These are phyloP conservation scores for Hypomecis atomaria DNA, from an alignment of 2,888 invertebrate species.

Conservation along the genomic window DNA sequence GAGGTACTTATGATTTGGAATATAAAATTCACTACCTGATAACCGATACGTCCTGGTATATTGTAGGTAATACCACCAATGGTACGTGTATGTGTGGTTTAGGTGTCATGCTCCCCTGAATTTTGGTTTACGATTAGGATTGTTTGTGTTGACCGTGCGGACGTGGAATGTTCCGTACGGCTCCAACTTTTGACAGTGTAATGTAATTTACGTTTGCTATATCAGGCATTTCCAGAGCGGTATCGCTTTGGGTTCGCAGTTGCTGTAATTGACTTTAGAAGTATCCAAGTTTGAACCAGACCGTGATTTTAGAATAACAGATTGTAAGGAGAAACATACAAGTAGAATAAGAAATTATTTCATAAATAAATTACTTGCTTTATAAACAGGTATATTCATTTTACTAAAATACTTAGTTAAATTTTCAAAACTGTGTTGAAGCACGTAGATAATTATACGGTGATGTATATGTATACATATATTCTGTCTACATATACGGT, in stretches of 20 bases:
- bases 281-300: background rate
- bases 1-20: background rate
- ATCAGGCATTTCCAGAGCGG: background rate
- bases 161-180: constrained; percentile 1
- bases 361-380: no score
- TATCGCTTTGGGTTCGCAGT: background rate
- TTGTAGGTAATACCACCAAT: no score
- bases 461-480: no score
- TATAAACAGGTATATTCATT: no score
- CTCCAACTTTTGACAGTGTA: constrained; percentile 12
- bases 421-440: no score
- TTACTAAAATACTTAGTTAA: no score
- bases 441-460: no score
- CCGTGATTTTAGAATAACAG: background rate
- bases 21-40: no score
- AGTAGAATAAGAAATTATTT: no score
- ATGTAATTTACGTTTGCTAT: constrained; percentile 9
- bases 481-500: no score
- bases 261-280: background rate
- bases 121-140: background rate
- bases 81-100: background rate
- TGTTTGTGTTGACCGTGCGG: background rate
- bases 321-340: no score
- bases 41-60: no score
- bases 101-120: background rate